Percentiles rank a stretch among this genome's conserved stretches.
Conservation (phyloP, 2,113 vertebrate species). For the Columbina picui region DNA sequence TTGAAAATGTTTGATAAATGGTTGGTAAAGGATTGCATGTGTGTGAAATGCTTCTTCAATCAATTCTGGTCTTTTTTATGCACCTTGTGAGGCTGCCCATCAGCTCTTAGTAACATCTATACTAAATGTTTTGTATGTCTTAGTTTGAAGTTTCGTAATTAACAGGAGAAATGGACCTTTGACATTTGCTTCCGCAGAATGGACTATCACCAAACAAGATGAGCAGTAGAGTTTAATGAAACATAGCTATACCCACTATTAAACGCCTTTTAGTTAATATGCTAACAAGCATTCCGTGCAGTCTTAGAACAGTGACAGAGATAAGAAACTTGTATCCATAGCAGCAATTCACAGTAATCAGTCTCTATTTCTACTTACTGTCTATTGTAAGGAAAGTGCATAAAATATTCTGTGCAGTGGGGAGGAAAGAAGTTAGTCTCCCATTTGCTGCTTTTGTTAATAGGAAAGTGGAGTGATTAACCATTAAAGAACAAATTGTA, state of each 20-base stretch:
- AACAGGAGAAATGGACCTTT: not conserved
- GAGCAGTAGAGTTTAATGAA: not conserved
- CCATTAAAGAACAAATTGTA: not conserved
- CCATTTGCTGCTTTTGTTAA: not conserved
- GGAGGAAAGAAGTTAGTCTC: not conserved
- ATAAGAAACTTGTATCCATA: not conserved
- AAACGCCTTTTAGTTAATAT: not conserved
- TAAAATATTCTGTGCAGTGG: not conserved
- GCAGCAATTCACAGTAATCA: not conserved
- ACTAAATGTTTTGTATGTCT: not conserved
- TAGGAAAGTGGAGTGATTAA: not conserved
- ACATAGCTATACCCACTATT: not conserved
- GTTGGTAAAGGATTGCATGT: not conserved
- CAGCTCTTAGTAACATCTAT: not conserved
- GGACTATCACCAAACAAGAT: not conserved
- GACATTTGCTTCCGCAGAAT: not conserved
- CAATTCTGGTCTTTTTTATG: not conserved
- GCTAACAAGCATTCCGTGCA: not conserved
- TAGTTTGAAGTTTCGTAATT: not conserved
- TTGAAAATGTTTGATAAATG: not conserved
- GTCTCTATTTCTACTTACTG: not conserved
- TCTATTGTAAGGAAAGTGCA: not conserved
- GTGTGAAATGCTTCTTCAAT: not conserved
- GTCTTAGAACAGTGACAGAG: not conserved
- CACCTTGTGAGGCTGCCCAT: not conserved